These are phyloP conservation scores for Dugesia japonica DNA, from an alignment of 2,888 invertebrate genomes.

Conservation along the genomic window DNA sequence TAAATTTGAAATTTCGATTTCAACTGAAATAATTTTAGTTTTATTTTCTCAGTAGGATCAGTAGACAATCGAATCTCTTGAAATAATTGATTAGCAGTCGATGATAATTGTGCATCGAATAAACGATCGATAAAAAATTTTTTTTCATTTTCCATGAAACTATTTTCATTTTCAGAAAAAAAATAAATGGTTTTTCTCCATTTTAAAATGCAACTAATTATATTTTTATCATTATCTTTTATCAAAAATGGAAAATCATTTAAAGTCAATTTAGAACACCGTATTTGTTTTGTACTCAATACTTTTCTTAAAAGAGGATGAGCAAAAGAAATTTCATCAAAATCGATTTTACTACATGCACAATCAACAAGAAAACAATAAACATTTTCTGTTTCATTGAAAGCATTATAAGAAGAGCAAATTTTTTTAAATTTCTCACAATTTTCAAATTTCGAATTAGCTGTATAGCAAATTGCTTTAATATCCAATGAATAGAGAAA, in stretches of 20 bases:
- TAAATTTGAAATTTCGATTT: background rate
- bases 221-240: background rate
- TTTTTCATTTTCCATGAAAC: background rate
- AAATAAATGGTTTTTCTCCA: background rate
- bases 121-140: background rate
- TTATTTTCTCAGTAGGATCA: background rate
- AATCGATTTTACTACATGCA: background rate
- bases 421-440: background rate
- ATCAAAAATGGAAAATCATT: background rate
- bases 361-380: background rate
- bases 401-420: background rate
- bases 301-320: background rate
- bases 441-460: background rate
- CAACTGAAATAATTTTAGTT: background rate
- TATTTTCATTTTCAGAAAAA: background rate
- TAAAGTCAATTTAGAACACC: background rate
- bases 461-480: background rate
- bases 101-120: background rate
- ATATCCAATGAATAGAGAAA: background rate
- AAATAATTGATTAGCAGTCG: background rate
- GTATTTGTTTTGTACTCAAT: background rate
- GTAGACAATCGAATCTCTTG: background rate
- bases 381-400: background rate
- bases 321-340: background rate
- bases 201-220: background rate